phyloP scores from a whole-genome alignment of 1,140 invertebrate genomes.

The Calephelis nemesis region DNA sequence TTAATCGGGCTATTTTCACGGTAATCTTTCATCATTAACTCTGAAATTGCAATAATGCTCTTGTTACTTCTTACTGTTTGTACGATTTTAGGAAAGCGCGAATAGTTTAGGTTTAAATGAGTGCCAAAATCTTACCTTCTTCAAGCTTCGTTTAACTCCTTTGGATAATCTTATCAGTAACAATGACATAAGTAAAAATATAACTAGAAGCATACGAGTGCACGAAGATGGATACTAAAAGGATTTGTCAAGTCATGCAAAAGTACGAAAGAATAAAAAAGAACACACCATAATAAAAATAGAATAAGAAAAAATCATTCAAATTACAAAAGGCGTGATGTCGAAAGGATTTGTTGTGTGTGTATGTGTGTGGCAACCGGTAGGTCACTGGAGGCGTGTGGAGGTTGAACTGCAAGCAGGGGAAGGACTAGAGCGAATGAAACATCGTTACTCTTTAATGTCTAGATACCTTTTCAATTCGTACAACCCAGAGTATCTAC shows the following conservation, averaged over 20 bases:
- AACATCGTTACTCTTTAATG: background rate
- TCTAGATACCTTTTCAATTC: background rate
- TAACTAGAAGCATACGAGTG: constrained; percentile 12
- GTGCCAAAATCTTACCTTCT: constrained; percentile 1
- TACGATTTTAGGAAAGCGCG: too few relatives aligned
- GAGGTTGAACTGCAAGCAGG: constrained; percentile 32
- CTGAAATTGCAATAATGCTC: too few relatives aligned
- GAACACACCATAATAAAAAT: background rate
- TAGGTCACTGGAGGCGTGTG: constrained; percentile 16
- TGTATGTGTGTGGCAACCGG: constrained; percentile 29
- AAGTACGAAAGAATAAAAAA: background rate
- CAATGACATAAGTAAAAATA: background rate
- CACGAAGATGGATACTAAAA: constrained; percentile 4
- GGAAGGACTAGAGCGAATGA: constrained; percentile 38
- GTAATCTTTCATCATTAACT: too few relatives aligned
- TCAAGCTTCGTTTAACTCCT: background rate
- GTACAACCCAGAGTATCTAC: constrained; percentile 2
- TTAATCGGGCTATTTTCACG: too few relatives aligned
- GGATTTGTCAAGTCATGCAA: background rate
- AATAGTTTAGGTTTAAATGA: background rate
- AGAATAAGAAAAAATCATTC: background rate
- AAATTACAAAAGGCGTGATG: constrained; percentile 22
- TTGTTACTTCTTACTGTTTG: too few relatives aligned
- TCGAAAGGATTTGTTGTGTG: constrained; percentile 31
- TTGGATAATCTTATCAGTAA: background rate